A percentile compares a stretch with the other conserved stretches of the same genome.
Evolutionary conservation across 2,888 invertebrate species (phyloP).

Genomic region (Caenorhabditis auriculariae): DNA sequence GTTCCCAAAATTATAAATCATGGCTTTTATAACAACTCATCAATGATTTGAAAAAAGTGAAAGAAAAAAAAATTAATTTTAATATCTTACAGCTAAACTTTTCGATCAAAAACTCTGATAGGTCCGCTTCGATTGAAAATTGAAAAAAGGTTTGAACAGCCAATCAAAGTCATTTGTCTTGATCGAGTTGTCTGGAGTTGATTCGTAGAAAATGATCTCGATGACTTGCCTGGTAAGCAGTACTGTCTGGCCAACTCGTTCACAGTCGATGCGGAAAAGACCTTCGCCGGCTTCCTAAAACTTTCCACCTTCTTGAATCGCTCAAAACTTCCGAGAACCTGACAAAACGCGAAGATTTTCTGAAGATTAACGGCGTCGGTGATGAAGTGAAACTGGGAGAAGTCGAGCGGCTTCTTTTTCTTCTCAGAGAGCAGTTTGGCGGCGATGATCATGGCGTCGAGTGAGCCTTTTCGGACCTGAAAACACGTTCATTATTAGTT

Average conservation of each 20-base stretch:
- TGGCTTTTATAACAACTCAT: too few species aligned
- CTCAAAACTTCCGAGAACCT: slow-evolving; percentile 16
- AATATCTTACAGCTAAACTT: neutral
- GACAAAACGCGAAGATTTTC: slow-evolving; percentile 63
- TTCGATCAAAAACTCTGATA: neutral
- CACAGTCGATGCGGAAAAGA: slow-evolving; percentile 63
- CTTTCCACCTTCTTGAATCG: neutral
- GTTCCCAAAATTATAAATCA: too few species aligned
- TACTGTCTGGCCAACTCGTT: slow-evolving; percentile 62
- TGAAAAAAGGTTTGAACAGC: neutral
- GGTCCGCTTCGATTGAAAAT: neutral
- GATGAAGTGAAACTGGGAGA: slow-evolving; percentile 61
- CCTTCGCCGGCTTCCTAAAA: slow-evolving; percentile 60
- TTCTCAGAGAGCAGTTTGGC: slow-evolving; percentile 50
- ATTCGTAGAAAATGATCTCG: too few species aligned
- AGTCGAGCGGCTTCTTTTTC: slow-evolving; percentile 60
- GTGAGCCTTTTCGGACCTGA: slow-evolving; percentile 48
- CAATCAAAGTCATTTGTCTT: too few species aligned
- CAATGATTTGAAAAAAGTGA: too few species aligned
- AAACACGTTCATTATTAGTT: slow-evolving; percentile 1
- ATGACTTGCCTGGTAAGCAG: slow-evolving; percentile 47
- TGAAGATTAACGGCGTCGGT: slow-evolving; percentile 63
- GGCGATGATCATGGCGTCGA: slow-evolving; percentile 60
- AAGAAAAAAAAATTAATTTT: neutral
- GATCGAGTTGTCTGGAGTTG: too few species aligned